Evolutionary conservation across 2,888 invertebrate genomes (phyloP), one percentile per base, ranked within the genome.

Genomic region (Ophraella communa): DNA sequence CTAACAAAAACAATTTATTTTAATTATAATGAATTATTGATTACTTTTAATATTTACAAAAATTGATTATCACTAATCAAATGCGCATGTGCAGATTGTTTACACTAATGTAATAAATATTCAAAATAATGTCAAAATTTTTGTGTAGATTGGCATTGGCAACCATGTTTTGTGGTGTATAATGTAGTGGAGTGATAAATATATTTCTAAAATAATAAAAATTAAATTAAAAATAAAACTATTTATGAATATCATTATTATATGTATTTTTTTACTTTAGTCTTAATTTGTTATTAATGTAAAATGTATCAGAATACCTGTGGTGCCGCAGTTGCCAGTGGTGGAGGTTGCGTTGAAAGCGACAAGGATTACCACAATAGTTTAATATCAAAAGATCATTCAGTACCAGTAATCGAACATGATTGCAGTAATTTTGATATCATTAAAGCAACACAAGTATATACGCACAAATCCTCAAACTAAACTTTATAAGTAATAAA

Each of bases 361-460:
- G 88, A 89, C 79, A 85, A 83, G 71, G 89, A 89, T 71, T 84
- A 86, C 71, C 87, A 87, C 64, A 87, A n/a, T n/a, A n/a, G 86
- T 73, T 82, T 87, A 68, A 86, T 87, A 76, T 83, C 87, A 68
- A 87, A 87, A 70, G 88, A 88, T 73, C 86, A 88, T 58, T 85
- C 86, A 68, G 86, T 87, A 73, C 87, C 87, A 70, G 87, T 87
- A 33, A 82, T 86, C 39, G 90, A 91, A 80, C 88, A 87, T 71
- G 90, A 90, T 77, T 93, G 91, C 80, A 91, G 92, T 80, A 89
- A 90, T 51, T 94, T 93, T 81, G 96, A 96, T 80, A 95, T 96
- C 75, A 93, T 96, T 21, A 94, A 94, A 84, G 96, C 96, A 8
- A 96, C 97, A 21, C 98, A 98, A 85, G 88, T 89, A 82, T 71